These are phyloP conservation scores for Cavia aperea DNA, from an alignment of 2,113 vertebrate species.

Conservation along the genomic window DNA sequence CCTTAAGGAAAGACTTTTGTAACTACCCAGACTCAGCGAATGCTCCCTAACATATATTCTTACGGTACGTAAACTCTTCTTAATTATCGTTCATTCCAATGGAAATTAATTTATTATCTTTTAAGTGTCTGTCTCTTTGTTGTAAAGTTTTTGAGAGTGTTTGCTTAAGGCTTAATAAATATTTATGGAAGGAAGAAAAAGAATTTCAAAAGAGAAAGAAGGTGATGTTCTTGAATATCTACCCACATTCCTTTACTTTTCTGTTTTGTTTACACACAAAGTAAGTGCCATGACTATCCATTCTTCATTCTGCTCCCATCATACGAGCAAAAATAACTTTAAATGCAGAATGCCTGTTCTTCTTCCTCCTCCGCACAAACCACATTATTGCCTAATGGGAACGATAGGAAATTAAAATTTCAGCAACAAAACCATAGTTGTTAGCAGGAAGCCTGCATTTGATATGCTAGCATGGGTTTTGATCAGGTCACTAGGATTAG, in stretches of 20 bases:
- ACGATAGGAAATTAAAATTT: conserved; percentile 68
- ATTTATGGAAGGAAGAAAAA: conserved; percentile 20
- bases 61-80: conserved; percentile 12
- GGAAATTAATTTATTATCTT: conserved; percentile 53
- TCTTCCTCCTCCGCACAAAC: conserved; percentile 49
- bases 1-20: conserved; percentile 1
- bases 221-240: not conserved
- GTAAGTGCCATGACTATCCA: not conserved
- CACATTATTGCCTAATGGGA: conserved; percentile 61
- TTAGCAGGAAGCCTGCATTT: conserved; percentile 35
- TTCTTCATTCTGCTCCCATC: conserved; percentile 29
- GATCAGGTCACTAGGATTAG: conserved; percentile 11
- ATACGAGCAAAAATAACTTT: conserved; percentile 60
- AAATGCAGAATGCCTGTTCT: conserved; percentile 50
- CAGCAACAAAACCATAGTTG: conserved; percentile 57
- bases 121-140: not conserved
- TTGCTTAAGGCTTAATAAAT: conserved; percentile 36
- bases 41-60: conserved; percentile 32
- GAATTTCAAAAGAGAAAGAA: not conserved
- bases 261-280: not conserved
- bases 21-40: not conserved
- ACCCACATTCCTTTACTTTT: not conserved
- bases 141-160: conserved; percentile 28
- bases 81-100: conserved; percentile 30
- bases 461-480: not conserved